A percentile compares a stretch with the other conserved stretches of the same genome.
Conservation (phyloP, 2,113 vertebrate species). For the Clarias batrachus region DNA sequence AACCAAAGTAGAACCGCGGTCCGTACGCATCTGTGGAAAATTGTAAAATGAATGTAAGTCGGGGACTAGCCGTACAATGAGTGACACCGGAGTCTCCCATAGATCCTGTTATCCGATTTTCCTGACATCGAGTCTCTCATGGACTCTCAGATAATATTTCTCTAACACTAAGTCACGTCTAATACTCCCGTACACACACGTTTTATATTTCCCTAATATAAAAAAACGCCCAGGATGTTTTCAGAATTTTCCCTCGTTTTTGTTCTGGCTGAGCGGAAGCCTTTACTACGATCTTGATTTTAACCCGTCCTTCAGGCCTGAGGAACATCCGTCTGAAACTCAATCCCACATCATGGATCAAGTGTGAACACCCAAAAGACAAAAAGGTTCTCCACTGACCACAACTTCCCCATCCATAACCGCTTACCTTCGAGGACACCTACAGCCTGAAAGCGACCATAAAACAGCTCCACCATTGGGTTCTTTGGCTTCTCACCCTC, state of each 20-base stretch:
- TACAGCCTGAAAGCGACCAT: conserved; percentile 92
- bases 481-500: conserved; percentile 98
- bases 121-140: too few relatives aligned
- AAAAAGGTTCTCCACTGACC: not conserved
- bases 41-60: too few relatives aligned
- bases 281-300: not conserved
- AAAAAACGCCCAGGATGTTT: too few relatives aligned
- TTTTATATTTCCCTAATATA: not conserved
- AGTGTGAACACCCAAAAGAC: too few relatives aligned
- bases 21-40: too few relatives aligned
- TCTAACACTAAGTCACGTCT: not conserved
- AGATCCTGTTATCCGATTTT: too few relatives aligned
- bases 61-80: too few relatives aligned
- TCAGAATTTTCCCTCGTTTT: too few relatives aligned
- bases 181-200: too few relatives aligned
- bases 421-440: conserved; percentile 94
- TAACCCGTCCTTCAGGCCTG: not conserved
- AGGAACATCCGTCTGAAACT: conserved; percentile 45
- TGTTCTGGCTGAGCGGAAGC: not conserved
- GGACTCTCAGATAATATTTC: too few relatives aligned
- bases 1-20: too few relatives aligned
- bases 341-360: conserved; percentile 64
- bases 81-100: too few relatives aligned
- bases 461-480: conserved; percentile 98
- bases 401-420: conserved; percentile 5